These are phyloP conservation scores for Coregonus sp. DNA, from an alignment of 2,797 vertebrate species.

Conservation along the genomic window DNA sequence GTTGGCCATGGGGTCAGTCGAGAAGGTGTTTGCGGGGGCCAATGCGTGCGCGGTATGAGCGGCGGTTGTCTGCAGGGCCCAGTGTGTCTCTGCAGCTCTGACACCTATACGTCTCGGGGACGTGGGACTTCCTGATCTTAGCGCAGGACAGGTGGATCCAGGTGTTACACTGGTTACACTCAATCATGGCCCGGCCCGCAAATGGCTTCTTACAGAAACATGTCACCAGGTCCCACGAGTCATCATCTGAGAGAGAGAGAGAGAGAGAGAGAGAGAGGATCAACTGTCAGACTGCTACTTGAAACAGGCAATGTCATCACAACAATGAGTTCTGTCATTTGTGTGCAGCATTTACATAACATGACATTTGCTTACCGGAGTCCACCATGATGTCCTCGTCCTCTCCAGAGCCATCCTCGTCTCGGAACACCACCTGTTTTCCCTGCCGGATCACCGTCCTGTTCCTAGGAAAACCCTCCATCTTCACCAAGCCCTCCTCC, in stretches of 20 bases:
- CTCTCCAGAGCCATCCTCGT: slow-evolving; percentile 90
- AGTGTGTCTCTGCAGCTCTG: slow-evolving; percentile 93
- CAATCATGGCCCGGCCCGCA: slow-evolving; percentile 95
- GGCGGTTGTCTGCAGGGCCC: slow-evolving; percentile 82
- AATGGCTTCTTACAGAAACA: slow-evolving; percentile 99
- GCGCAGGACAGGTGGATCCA: slow-evolving; percentile 98
- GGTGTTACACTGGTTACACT: slow-evolving; percentile 93
- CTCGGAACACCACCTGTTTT: slow-evolving; percentile 96
- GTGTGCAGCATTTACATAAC: neutral
- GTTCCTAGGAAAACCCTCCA: slow-evolving; percentile 77
- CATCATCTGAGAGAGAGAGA: slow-evolving; percentile 80
- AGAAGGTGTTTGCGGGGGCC: slow-evolving; percentile 89
- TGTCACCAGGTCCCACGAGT: slow-evolving; percentile 97
- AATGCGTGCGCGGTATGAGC: slow-evolving; percentile 90
- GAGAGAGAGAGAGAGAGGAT: slow-evolving; percentile 2
- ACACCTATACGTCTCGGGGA: slow-evolving; percentile 94
- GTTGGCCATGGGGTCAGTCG: slow-evolving; percentile 62
- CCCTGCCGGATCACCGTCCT: slow-evolving; percentile 92
- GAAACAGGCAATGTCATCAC: too few species aligned
- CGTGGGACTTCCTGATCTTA: slow-evolving; percentile 96
- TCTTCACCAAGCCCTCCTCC: slow-evolving; percentile 69
- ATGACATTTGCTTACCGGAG: slow-evolving; percentile 78
- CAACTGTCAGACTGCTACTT: too few species aligned
- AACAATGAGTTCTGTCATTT: neutral
- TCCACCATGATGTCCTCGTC: slow-evolving; percentile 99